phyloP scores from a whole-genome alignment of 2,797 vertebrate species.

The Limnodromus scolopaceus region DNA sequence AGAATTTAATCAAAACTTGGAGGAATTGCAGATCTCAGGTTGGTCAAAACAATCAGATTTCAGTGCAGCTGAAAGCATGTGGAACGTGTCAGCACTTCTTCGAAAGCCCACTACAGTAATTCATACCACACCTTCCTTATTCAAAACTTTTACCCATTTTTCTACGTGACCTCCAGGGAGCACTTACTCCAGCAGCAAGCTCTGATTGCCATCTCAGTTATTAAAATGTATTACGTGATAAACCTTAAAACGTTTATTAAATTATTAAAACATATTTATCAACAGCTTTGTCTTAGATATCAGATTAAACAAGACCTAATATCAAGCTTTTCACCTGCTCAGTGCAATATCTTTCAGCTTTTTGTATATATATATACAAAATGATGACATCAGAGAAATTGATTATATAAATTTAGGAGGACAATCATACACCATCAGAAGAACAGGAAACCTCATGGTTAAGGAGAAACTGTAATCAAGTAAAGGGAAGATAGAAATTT shows the following conservation, averaged over 20 bases:
- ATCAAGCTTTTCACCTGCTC: background rate
- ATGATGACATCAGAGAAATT: background rate
- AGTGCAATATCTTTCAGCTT: background rate
- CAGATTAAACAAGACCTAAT: background rate
- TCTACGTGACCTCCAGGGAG: background rate
- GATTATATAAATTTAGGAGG: background rate
- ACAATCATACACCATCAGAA: background rate
- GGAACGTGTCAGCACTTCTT: background rate
- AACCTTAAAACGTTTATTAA: background rate
- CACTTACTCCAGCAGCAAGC: background rate
- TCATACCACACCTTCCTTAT: constrained; percentile 6
- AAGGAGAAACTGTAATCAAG: background rate
- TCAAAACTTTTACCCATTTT: background rate
- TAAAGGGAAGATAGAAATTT: background rate
- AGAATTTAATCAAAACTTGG: background rate
- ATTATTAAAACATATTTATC: background rate
- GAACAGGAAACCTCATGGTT: background rate
- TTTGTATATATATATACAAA: background rate
- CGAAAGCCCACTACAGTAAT: background rate
- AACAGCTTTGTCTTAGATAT: background rate
- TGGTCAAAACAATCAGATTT: background rate
- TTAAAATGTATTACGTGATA: background rate
- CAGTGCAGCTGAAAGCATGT: background rate
- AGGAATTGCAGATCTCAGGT: background rate
- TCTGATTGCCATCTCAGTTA: background rate